phyloP scores from a whole-genome alignment of 2,888 invertebrate species.

The Cephus runcator region DNA sequence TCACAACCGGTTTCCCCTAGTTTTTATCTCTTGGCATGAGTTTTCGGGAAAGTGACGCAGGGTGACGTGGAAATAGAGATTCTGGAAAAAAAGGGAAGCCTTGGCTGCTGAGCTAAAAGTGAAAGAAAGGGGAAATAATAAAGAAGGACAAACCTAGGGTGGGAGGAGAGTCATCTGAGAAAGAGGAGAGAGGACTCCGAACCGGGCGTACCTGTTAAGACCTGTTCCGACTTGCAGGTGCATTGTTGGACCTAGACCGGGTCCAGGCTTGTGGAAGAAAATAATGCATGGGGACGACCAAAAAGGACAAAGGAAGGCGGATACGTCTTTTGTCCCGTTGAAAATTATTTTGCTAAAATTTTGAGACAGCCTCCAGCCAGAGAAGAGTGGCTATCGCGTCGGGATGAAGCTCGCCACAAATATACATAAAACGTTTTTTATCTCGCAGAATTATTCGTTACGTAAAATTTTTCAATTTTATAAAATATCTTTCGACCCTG shows the following conservation, averaged over 20 bases:
- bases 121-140: not conserved
- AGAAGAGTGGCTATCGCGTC: not conserved
- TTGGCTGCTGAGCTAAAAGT: not conserved
- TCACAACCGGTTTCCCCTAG: not conserved
- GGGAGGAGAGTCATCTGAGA: not conserved
- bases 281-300: conserved; percentile 22
- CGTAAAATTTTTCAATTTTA: not conserved
- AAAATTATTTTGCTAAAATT: conserved; percentile 26
- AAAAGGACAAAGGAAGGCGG: conserved; percentile 36
- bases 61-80: conserved; percentile 2
- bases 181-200: conserved; percentile 27
- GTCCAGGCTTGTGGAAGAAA: conserved; percentile 41
- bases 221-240: conserved; percentile 61
- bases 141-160: not conserved
- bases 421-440: not conserved
- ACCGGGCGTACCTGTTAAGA: conserved; percentile 56
- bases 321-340: conserved; percentile 39
- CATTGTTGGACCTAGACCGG: conserved; percentile 17
- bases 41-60: not conserved
- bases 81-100: not conserved
- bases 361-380: conserved; percentile 4
- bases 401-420: not conserved
- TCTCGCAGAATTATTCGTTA: not conserved
- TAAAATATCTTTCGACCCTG: not conserved
- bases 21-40: not conserved